Percentiles rank a stretch among this genome's conserved stretches.
Conservation (phyloP, 2,797 vertebrate species). For the Gastrophryne carolinensis region DNA sequence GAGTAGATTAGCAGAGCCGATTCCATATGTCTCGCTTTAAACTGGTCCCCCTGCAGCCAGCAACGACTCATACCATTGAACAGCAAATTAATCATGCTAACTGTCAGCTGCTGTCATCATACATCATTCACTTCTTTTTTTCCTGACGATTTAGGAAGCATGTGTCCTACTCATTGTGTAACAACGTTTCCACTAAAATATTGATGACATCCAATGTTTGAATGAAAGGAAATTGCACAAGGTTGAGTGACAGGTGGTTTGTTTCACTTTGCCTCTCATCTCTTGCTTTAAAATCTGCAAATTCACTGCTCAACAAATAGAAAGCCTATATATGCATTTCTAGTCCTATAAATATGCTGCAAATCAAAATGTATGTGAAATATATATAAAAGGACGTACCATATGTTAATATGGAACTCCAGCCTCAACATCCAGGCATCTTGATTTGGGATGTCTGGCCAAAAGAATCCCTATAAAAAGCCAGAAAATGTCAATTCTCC, state of each 20-base stretch:
- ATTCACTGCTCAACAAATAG: conserved; percentile 7
- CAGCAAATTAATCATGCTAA: conserved; percentile 53
- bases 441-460: no score
- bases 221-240: conserved; percentile 13
- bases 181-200: conserved; percentile 36
- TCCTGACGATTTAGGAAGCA: conserved; percentile 34
- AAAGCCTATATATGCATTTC: neutral
- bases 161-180: conserved; percentile 17
- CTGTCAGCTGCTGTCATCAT: conserved; percentile 50
- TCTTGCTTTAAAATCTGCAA: conserved; percentile 26
- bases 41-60: conserved; percentile 43
- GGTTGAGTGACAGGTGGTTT: conserved; percentile 35
- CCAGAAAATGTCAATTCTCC: no score
- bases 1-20: conserved; percentile 44
- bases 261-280: conserved; percentile 9
- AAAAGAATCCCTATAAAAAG: no score
- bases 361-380: no score
- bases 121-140: conserved; percentile 46
- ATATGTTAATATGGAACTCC: no score
- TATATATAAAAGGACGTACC: no score
- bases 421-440: no score
- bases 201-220: conserved; percentile 34
- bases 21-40: conserved; percentile 51
- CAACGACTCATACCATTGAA: conserved; percentile 44
- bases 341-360: neutral